Evolutionary conservation across 2,113 vertebrate species (phyloP), one percentile per base, ranked within the genome.

Genomic region (Camelus dromedarius): DNA sequence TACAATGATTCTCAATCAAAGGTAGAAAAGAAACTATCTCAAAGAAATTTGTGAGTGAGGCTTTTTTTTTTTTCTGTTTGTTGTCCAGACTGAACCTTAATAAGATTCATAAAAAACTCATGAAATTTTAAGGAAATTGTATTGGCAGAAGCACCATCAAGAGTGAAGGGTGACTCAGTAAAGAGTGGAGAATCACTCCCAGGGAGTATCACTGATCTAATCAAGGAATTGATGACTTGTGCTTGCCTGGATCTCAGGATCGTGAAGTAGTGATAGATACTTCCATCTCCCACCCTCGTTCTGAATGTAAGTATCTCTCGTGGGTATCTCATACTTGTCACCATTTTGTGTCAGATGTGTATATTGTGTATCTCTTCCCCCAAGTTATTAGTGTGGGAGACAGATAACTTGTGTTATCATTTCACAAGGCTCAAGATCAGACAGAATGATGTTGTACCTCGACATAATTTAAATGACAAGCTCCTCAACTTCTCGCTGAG

Each of bases 41-140:
- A 56, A 67, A 72, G 20, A 60, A 46, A 87, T 66, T 79, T 62
- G 28, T 86, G 8, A 15, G 1, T 79, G 11, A 82, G 7, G 10
- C 18, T 0, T 32, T 30, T 38, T 35, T 35, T 15, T 32, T 19
- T 14, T 24, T 56, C 7, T 32, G 9, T 64, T 26, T 16, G 38
- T n/a, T 48, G 24, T 4, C 58, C 30, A 8, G 13, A 95, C 24
- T 73, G 54, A 91, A 72, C 64, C 24, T 26, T 30, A 82, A 28
- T 88, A 24, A 77, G 70, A 69, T 42, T 67, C n/a, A 38, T 82
- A 83, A 76, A 46, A 83, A 93, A 82, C 20, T 96, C 84, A 67
- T 26, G 30, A 83, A 62, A 6, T 83, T 89, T 70, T 42, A 84
- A 77, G 58, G 69, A 93, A 89, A 93, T 60, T 69, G 5, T 83